phyloP scores from a whole-genome alignment of 2,797 vertebrate species.

The Aplochiton taeniatus region DNA sequence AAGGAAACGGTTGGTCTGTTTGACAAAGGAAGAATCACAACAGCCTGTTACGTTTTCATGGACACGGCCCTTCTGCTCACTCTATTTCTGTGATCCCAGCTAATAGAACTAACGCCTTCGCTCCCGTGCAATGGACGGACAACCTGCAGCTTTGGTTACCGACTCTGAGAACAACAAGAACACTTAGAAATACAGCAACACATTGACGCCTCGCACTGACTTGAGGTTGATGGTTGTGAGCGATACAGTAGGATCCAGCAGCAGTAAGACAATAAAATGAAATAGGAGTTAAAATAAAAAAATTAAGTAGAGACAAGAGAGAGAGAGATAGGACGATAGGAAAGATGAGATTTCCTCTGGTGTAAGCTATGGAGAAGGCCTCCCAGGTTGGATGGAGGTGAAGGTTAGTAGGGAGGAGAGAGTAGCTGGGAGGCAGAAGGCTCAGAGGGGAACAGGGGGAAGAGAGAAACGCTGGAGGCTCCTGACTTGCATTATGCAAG shows the following conservation, averaged over 20 bases:
- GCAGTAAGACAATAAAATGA: too few relatives aligned
- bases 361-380: background rate
- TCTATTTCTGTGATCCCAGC: too few relatives aligned
- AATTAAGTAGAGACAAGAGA: conserved; percentile 12
- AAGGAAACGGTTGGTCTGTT: too few relatives aligned
- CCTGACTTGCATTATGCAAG: conserved; percentile 4
- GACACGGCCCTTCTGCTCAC: too few relatives aligned
- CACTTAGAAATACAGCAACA: conserved; percentile 23
- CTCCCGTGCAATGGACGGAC: conserved; percentile 17
- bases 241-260: too few relatives aligned
- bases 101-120: conserved; percentile 31
- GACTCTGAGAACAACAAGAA: conserved; percentile 13
- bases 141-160: conserved; percentile 13
- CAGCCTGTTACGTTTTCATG: too few relatives aligned
- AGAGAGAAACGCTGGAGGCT: conserved; percentile 12
- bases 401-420: conserved; percentile 8
- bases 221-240: too few relatives aligned
- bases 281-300: too few relatives aligned
- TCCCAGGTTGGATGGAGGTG: conserved; percentile 6
- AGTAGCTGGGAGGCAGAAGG: conserved; percentile 4
- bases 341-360: background rate
- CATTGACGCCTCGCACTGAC: conserved; percentile 20
- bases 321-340: background rate
- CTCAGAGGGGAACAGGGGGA: conserved; percentile 4
- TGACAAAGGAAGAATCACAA: too few relatives aligned